Percentiles rank a stretch among this genome's conserved stretches.
Evolutionary conservation across 2,113 vertebrate species (phyloP).

Genomic region (Lophochroa leadbeateri): DNA sequence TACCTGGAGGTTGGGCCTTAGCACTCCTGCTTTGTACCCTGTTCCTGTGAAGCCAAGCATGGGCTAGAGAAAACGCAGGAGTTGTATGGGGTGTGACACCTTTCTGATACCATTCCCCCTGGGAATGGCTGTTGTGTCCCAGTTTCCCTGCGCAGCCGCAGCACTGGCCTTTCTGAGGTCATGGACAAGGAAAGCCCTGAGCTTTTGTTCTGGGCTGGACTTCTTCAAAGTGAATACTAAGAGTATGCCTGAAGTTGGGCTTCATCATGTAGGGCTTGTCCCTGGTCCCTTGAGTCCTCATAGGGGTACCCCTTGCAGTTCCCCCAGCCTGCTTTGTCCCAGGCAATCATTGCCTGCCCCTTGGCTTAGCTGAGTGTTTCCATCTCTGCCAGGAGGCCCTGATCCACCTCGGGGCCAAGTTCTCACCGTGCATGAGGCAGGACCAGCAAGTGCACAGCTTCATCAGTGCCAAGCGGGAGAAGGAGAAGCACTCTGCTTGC

Average conservation of each 20-base stretch:
- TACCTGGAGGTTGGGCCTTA: background rate
- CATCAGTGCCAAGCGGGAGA: constrained; percentile 84
- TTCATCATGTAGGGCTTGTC: background rate
- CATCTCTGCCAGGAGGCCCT: constrained; percentile 84
- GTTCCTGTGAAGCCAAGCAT: background rate
- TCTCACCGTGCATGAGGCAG: constrained; percentile 97
- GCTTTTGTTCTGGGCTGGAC: background rate
- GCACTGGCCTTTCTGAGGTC: background rate
- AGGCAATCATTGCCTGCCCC: background rate
- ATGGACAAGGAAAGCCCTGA: background rate
- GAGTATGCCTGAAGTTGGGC: background rate
- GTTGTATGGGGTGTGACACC: background rate
- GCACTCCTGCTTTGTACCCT: background rate
- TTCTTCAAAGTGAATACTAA: background rate
- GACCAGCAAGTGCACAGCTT: constrained; percentile 92
- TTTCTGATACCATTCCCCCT: background rate
- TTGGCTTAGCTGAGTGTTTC: background rate
- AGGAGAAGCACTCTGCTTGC: constrained; percentile 92
- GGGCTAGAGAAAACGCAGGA: background rate
- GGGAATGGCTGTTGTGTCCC: background rate
- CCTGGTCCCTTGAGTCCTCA: background rate
- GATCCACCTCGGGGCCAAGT: constrained; percentile 98
- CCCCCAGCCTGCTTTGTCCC: background rate
- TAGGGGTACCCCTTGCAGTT: background rate
- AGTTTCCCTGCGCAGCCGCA: background rate